Base-by-base conservation (phyloP, 2,113 vertebrate genomes). In the Fulmarus glacialis region DNA sequence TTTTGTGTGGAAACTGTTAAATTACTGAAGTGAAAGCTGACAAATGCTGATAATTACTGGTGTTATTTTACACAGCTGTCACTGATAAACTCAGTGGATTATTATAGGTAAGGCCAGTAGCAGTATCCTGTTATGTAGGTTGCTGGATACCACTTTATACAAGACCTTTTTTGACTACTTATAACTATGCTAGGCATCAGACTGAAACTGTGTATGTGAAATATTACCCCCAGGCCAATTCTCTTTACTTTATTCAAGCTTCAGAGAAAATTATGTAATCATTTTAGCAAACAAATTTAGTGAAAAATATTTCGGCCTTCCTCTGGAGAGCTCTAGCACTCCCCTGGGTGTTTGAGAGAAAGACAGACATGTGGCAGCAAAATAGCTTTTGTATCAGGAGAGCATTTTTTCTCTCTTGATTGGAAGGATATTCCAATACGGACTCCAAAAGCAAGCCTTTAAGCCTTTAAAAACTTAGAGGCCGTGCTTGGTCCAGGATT, bases 311-410 rank as follows among this genome's bases (percentile, higher is more conserved):
- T 91, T 85, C 12, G 0, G 11, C 34, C 19, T 75, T 91, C 16
- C 38, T 89, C 40, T 79, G 23, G 38, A 96, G 89, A 94, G 89
- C 91, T 97, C 94, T 94, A 93, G 86, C 72, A 96, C 94, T 93
- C 89, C 94, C 83, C 90, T 97, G 85, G 87, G 64, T 93, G 89
- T 95, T 11, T 83, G 68, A 94, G 40, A 94, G 60, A 43, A 91
- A 89, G 17, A 90, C n/a, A 56, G 27, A 71, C 79, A 74, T 34
- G 43, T 42, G 11, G 60, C 52, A 89, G 68, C 8, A 74, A 88
- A 90, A 50, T 6, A 74, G 11, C 23, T 81, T 83, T 79, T 53
- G 1, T 36, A 43, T 43, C 36, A 56, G 27, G 8, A 66, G 15
- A 88, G 4, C 4, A 29, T 4, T 50, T 55, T 59, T 96, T 81